Evolutionary conservation across 2,113 vertebrate species (phyloP), one percentile per base, ranked within the genome.

Genomic region (Chelonoidis abingdonii): DNA sequence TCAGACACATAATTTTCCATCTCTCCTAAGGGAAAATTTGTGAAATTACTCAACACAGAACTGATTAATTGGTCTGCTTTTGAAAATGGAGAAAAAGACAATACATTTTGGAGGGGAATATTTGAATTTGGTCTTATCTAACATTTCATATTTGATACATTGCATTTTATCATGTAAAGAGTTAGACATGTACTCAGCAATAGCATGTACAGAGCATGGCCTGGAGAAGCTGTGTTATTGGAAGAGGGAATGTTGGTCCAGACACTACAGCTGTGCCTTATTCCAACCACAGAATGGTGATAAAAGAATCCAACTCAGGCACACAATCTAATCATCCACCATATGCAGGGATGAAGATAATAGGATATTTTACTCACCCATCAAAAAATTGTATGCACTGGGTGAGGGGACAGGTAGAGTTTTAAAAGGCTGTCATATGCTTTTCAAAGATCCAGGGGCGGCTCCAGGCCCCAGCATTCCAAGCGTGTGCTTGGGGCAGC

Each of bases 1-100:
- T 94, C 59, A 69, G 80, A 72, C 76, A 96, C 86, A 87, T 94
- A 95, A 57, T 75, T 93, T 94, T 87, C 41, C 52, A 93, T 93
- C 80, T 62, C 10, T 83, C 47, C 53, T 92, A 62, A 76, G 4
- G 6, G 44, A 5, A 59, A 69, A 88, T 93, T 86, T 92, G 27
- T 25, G 80, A 96, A 96, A 75, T 22, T 13, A 25, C 41, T 94
- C 44, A 72, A 22, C 76, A 65, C 49, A 3, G 1, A 35, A 96
- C 1, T 14, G 19, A 72, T 76, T 22, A 91, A 89, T 22, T 80
- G 8, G 24, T 86, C 80, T 92, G 62, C 10, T 54, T 83, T 72
- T 50, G 25, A 57, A 83, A 80, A 0, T n/a, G 86, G 62, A 87
- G 49, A 27, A 0, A 86, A 78, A 72, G 95, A 89, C 76, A 8